A percentile compares a stretch with the other conserved stretches of the same genome.
Evolutionary conservation across 2,113 vertebrate species (phyloP).

Genomic region (Poeciliopsis retropinna): DNA sequence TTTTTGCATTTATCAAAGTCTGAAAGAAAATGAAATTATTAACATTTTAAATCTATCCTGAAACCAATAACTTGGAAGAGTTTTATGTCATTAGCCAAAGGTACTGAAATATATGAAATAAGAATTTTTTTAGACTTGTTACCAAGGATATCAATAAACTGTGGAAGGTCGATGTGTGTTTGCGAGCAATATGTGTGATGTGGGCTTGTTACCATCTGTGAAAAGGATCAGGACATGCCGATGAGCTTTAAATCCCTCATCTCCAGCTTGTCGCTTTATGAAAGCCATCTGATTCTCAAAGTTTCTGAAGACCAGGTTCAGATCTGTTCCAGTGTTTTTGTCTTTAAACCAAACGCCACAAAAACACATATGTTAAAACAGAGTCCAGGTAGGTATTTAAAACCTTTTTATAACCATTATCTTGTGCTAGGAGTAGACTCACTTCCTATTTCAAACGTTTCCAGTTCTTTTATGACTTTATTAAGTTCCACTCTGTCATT

Average conservation of each 20-base stretch:
- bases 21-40: no score
- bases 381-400: neutral
- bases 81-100: no score
- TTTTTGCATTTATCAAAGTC: no score
- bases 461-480: neutral
- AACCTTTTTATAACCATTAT: neutral
- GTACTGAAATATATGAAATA: no score
- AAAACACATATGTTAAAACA: neutral
- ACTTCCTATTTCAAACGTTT: constrained; percentile 39
- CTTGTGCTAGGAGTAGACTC: constrained; percentile 7
- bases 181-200: neutral
- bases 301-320: constrained; percentile 50
- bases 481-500: fast-evolving
- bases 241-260: constrained; percentile 45
- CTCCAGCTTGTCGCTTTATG: constrained; percentile 19
- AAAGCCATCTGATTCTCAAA: constrained; percentile 57
- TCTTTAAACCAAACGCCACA: constrained; percentile 27
- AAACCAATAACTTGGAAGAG: no score
- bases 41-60: no score
- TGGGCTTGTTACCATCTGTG: constrained; percentile 74
- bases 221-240: constrained; percentile 76
- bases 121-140: no score
- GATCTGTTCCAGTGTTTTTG: constrained; percentile 70
- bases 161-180: neutral
- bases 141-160: no score